Conservation (phyloP, 2,888 invertebrate species). For the Machimus rusticus region DNA sequence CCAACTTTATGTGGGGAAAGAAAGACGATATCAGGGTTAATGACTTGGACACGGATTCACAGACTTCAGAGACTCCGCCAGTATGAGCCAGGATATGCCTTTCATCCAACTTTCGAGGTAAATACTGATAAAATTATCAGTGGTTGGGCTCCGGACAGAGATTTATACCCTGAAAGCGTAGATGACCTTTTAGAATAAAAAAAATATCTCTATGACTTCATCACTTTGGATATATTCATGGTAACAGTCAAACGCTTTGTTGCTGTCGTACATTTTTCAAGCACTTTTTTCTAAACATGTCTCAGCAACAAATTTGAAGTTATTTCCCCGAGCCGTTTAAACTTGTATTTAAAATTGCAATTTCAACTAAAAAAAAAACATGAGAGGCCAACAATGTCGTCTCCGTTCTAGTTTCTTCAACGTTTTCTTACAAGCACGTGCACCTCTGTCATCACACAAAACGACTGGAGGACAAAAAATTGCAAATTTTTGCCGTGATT, state of each 20-base stretch:
- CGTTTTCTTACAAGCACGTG: neutral
- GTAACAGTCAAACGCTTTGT: neutral
- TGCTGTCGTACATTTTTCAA: neutral
- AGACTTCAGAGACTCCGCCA: neutral
- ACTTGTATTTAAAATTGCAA: neutral
- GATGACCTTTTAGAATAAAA: neutral
- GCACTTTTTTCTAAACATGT: neutral
- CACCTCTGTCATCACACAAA: neutral
- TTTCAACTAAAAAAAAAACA: neutral
- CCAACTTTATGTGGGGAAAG: constrained; percentile 11
- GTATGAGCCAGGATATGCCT: neutral
- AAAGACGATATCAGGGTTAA: neutral
- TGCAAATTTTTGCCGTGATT: neutral
- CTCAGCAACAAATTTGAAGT: neutral
- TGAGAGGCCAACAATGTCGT: neutral
- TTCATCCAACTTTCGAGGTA: neutral
- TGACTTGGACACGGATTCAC: neutral
- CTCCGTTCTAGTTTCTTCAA: neutral
- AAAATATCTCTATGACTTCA: neutral
- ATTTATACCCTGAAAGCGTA: neutral
- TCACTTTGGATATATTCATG: neutral
- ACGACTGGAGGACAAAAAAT: neutral
- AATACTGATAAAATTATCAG: neutral
- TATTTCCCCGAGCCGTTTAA: neutral
- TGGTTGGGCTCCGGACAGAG: neutral